Conservation (phyloP, 2,797 vertebrate genomes). For the Heterohyrax brucei region DNA sequence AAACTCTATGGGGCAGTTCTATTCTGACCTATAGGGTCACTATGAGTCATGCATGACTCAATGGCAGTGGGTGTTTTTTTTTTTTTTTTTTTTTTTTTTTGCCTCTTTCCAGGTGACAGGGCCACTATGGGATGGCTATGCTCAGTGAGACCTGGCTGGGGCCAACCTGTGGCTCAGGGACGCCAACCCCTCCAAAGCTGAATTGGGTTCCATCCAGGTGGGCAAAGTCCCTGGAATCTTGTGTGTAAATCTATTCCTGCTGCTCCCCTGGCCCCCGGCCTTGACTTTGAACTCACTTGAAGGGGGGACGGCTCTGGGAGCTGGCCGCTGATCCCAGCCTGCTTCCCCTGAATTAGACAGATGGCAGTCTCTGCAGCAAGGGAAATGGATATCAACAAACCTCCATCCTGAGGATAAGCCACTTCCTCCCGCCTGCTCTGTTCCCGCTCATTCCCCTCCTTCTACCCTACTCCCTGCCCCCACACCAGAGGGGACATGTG, state of each 20-base stretch:
- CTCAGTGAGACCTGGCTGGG: neutral
- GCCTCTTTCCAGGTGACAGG: fast-evolving
- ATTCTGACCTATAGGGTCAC: too few relatives aligned
- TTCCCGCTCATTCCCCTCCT: neutral
- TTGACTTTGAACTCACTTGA: neutral
- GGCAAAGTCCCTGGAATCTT: neutral
- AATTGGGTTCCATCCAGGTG: neutral
- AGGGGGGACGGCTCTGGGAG: neutral
- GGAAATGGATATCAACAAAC: slow-evolving; percentile 47
- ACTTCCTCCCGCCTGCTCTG: neutral
- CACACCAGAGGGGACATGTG: neutral
- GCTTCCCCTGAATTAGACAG: neutral
- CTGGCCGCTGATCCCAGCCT: fast-evolving
- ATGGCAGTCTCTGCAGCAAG: neutral
- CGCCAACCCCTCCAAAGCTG: neutral
- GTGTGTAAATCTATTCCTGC: neutral
- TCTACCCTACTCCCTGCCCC: neutral
- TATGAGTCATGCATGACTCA: too few relatives aligned
- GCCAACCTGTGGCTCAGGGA: fast-evolving
- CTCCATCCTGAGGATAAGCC: neutral
- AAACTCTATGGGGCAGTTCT: too few relatives aligned
- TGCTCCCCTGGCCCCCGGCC: neutral
- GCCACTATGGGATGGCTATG: neutral
- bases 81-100: too few relatives aligned
- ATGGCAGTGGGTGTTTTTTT: too few relatives aligned